Evolutionary conservation across 1,140 invertebrate genomes (phyloP).

Genomic region (Telenomus remus): DNA sequence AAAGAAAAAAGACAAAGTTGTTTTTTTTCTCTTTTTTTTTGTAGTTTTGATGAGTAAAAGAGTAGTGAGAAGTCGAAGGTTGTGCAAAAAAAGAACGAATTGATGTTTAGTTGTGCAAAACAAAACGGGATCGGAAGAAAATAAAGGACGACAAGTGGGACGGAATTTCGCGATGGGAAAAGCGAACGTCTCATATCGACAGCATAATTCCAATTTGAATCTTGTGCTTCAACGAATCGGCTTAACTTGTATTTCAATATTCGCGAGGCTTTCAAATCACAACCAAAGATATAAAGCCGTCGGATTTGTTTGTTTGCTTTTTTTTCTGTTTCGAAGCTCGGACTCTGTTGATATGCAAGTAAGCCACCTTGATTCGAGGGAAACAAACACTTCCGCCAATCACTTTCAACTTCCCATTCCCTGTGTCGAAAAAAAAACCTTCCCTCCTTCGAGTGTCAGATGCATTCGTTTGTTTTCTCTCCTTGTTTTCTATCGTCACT

Average conservation of each 20-base stretch:
- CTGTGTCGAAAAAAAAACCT: slow-evolving; percentile 69
- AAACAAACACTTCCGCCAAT: slow-evolving; percentile 61
- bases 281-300: slow-evolving; percentile 21
- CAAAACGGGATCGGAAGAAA: no score
- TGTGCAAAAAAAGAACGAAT: not conserved
- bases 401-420: slow-evolving; percentile 68
- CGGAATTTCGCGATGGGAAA: slow-evolving; percentile 4
- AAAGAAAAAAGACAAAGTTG: no score
- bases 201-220: slow-evolving; percentile 57
- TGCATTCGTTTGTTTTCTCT: slow-evolving; percentile 45
- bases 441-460: slow-evolving; percentile 73
- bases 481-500: slow-evolving; percentile 58
- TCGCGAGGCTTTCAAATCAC: slow-evolving; percentile 13
- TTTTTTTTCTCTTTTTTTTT: no score
- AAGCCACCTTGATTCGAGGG: slow-evolving; percentile 57
- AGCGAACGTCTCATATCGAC: slow-evolving; percentile 29
- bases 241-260: slow-evolving; percentile 40
- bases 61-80: not conserved
- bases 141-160: not conserved
- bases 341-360: slow-evolving; percentile 56
- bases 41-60: not conserved
- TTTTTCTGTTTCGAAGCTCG: slow-evolving; percentile 21
- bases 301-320: slow-evolving; percentile 6
- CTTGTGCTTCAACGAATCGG: slow-evolving; percentile 45
- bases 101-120: no score